A percentile compares a stretch with the other conserved stretches of the same genome.
These are phyloP conservation scores for Nowickia ferox DNA, from an alignment of 2,888 invertebrate species.

Conservation along the genomic window DNA sequence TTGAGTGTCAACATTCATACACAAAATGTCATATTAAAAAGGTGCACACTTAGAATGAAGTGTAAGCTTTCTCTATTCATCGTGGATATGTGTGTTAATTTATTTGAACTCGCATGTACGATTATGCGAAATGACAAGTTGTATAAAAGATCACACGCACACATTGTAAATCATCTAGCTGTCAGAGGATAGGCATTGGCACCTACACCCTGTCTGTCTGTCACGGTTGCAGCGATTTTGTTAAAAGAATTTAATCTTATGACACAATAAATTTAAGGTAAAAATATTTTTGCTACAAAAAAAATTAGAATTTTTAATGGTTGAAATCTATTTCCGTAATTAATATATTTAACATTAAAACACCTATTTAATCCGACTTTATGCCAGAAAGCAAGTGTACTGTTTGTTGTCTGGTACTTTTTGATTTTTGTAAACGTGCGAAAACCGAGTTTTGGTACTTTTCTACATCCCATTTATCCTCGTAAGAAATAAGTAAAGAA, in stretches of 20 bases:
- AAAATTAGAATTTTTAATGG: no score
- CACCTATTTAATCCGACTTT: no score
- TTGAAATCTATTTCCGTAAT: no score
- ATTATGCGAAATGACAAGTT: conserved; percentile 24
- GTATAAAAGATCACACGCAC: conserved; percentile 11
- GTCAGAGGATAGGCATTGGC: conserved; percentile 4
- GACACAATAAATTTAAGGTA: neutral
- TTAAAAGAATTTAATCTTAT: neutral
- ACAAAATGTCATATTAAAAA: conserved; percentile 68
- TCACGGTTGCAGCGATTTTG: neutral
- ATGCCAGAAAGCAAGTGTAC: no score
- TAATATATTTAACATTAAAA: no score
- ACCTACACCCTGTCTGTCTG: neutral
- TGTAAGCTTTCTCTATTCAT: conserved; percentile 48
- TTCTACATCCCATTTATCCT: no score
- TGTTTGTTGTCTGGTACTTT: no score
- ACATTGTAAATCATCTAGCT: conserved; percentile 24
- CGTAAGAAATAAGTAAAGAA: no score
- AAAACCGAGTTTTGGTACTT: no score
- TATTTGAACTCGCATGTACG: neutral
- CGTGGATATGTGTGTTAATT: neutral
- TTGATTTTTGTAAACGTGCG: no score
- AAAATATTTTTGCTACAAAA: neutral
- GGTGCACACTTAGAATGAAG: conserved; percentile 43
- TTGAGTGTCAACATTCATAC: conserved; percentile 71